Percentiles rank a stretch among this genome's conserved stretches.
Conservation (phyloP, 2,888 invertebrate species). For the Prionchulus punctatus region DNA sequence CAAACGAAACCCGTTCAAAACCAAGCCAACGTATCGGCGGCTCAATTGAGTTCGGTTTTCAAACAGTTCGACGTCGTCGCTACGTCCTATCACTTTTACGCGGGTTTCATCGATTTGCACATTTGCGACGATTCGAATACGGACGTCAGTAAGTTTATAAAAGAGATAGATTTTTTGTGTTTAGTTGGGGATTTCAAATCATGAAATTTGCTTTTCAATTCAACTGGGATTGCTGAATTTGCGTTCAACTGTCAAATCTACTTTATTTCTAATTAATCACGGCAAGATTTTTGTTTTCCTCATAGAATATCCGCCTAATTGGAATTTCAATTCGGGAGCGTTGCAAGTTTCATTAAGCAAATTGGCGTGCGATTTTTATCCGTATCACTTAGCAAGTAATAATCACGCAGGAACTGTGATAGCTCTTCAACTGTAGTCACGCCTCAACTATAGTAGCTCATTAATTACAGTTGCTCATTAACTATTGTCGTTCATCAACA, state of each 20-base stretch:
- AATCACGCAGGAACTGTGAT: too few species aligned
- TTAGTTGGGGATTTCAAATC: background rate
- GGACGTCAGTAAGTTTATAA: background rate
- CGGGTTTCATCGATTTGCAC: slow-evolving; percentile 78
- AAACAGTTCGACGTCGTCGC: slow-evolving; percentile 79
- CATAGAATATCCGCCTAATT: slow-evolving; percentile 23
- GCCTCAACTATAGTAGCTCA: too few species aligned
- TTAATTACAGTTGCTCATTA: too few species aligned
- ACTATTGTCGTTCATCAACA: too few species aligned
- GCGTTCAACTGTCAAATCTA: too few species aligned
- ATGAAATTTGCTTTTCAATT: background rate
- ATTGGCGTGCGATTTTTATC: slow-evolving; percentile 60
- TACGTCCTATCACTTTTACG: slow-evolving; percentile 81
- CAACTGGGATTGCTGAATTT: too few species aligned
- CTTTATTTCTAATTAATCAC: background rate
- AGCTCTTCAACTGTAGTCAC: too few species aligned
- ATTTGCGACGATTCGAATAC: slow-evolving; percentile 61
- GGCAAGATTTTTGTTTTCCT: background rate
- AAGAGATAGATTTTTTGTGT: background rate
- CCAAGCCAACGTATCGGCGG: slow-evolving; percentile 4
- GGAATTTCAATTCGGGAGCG: slow-evolving; percentile 60
- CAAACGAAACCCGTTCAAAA: slow-evolving; percentile 15
- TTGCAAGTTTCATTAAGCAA: slow-evolving; percentile 72
- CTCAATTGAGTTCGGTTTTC: slow-evolving; percentile 44
- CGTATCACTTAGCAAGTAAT: slow-evolving; percentile 71